phyloP scores from a whole-genome alignment of 2,797 vertebrate genomes.

The Paedocypris micromegethes region DNA sequence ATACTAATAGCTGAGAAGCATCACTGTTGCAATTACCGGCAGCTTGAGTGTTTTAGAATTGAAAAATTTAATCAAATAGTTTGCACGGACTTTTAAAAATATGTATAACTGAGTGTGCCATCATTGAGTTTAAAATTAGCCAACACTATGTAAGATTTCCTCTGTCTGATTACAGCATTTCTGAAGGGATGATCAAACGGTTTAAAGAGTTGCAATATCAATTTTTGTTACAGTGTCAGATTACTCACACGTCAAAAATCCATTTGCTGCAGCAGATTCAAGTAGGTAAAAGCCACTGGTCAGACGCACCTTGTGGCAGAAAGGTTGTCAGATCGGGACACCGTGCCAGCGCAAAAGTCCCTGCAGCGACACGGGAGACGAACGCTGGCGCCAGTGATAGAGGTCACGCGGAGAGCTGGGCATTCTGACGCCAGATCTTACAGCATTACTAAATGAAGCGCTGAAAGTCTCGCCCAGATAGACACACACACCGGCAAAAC shows the following conservation, averaged over 20 bases:
- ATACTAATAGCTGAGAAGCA: no score
- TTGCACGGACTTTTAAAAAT: no score
- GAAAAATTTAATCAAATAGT: no score
- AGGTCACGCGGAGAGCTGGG: constrained; percentile 65
- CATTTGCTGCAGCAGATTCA: constrained; percentile 2
- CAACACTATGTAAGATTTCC: no score
- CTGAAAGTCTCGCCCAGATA: constrained; percentile 64
- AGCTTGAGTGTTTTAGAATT: no score
- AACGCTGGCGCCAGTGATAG: constrained; percentile 57
- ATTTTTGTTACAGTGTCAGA: no score
- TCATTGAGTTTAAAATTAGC: no score
- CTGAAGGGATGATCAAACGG: no score
- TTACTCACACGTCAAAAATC: neutral
- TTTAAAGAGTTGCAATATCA: no score
- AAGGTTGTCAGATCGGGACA: constrained; percentile 22
- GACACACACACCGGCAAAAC: constrained; percentile 5
- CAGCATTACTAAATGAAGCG: constrained; percentile 62
- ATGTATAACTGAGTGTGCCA: no score
- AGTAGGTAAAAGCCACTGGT: constrained; percentile 8
- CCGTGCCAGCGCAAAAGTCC: constrained; percentile 53
- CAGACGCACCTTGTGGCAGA: constrained; percentile 8
- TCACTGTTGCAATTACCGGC: no score
- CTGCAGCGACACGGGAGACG: constrained; percentile 55
- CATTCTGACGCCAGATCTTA: constrained; percentile 68
- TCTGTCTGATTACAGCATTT: no score